phyloP scores from a whole-genome alignment of 2,888 invertebrate species.

The Leptopilina myrica region DNA sequence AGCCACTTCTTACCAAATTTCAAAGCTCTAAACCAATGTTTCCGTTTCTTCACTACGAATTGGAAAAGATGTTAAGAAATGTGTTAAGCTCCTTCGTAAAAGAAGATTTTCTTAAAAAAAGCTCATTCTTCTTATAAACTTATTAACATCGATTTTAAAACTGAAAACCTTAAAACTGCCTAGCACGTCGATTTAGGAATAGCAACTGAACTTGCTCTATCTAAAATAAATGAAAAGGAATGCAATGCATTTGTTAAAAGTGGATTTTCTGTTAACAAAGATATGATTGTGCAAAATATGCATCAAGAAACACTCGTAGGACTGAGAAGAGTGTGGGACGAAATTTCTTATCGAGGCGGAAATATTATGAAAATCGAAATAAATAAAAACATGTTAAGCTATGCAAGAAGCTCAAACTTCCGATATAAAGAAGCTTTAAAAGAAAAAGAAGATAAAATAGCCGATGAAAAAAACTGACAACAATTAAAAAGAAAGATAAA shows the following conservation, averaged over 20 bases:
- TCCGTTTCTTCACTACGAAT: constrained; percentile 23
- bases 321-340: constrained; percentile 43
- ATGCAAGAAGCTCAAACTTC: constrained; percentile 33
- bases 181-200: constrained; percentile 35
- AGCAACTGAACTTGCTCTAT: constrained; percentile 39
- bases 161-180: constrained; percentile 29
- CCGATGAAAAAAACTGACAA: neutral
- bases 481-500: neutral
- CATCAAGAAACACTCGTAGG: constrained; percentile 40
- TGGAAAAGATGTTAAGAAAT: constrained; percentile 6
- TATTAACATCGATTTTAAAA: constrained; percentile 27
- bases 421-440: constrained; percentile 10
- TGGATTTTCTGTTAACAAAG: constrained; percentile 42
- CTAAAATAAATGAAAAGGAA: constrained; percentile 38
- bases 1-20: constrained; percentile 43
- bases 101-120: constrained; percentile 22
- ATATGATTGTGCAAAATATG: constrained; percentile 44
- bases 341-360: constrained; percentile 36
- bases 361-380: constrained; percentile 23
- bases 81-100: constrained; percentile 39
- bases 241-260: constrained; percentile 41
- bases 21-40: constrained; percentile 42
- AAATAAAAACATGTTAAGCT: constrained; percentile 36
- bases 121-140: constrained; percentile 35
- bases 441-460: neutral